Evolutionary conservation across 2,888 invertebrate genomes (phyloP).

Genomic region (Elegia similella): DNA sequence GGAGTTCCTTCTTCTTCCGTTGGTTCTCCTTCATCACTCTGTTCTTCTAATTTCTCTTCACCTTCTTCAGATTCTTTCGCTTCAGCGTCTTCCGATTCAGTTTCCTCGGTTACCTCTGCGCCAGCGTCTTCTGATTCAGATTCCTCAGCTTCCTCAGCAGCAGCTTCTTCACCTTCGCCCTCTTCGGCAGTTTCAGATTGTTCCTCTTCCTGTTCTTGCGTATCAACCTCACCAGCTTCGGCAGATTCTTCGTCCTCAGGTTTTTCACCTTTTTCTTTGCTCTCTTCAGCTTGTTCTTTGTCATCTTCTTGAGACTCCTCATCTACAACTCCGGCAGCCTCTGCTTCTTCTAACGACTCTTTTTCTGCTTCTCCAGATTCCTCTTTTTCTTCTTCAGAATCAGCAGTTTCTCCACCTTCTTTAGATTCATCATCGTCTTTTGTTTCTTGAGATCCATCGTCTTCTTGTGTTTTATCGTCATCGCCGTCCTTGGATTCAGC

Average conservation of each 20-base stretch:
- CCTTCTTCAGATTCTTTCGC: conserved; percentile 41
- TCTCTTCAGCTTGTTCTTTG: conserved; percentile 42
- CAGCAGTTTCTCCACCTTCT: conserved; percentile 43
- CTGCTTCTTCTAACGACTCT: conserved; percentile 40
- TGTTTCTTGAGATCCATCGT: conserved; percentile 64
- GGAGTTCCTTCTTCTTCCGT: conserved; percentile 76
- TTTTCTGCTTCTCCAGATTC: conserved; percentile 36
- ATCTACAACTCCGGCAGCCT: conserved; percentile 55
- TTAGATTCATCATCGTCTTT: conserved; percentile 46
- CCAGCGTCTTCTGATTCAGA: conserved; percentile 40
- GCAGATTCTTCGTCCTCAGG: conserved; percentile 30
- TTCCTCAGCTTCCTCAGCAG: conserved; percentile 37
- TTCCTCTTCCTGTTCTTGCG: conserved; percentile 40
- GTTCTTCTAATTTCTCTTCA: conserved; percentile 33
- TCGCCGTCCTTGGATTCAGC: conserved; percentile 39
- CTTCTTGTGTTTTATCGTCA: conserved; percentile 56
- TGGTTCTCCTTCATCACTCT: conserved; percentile 37
- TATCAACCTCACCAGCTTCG: conserved; percentile 9
- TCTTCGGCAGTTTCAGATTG: conserved; percentile 40
- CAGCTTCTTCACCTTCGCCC: conserved; percentile 34
- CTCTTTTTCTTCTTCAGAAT: conserved; percentile 46
- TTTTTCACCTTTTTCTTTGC: conserved; percentile 37
- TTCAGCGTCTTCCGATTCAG: conserved; percentile 35
- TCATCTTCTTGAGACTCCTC: conserved; percentile 57
- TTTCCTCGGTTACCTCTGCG: conserved; percentile 44